Conservation (phyloP, 23 tunicate species). For the Corella eumyota region DNA sequence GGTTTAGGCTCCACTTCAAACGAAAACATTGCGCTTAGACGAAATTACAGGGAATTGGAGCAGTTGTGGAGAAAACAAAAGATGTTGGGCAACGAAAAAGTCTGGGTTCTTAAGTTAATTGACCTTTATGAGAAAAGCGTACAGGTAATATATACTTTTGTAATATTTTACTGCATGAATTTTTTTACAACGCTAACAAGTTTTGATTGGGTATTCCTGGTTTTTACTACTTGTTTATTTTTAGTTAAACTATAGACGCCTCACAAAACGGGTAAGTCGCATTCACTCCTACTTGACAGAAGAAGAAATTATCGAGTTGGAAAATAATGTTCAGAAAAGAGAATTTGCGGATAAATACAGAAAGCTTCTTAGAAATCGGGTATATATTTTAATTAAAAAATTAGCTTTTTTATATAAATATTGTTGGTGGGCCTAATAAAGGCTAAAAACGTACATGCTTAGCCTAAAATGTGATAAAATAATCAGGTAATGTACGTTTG, state of each 20-base stretch:
- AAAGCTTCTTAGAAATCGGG: constrained; percentile 34
- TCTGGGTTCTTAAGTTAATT: constrained; percentile 57
- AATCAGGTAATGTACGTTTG: no score
- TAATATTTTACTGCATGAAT: no score
- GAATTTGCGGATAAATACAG: constrained; percentile 90
- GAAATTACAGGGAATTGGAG: constrained; percentile 70
- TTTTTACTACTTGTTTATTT: no score
- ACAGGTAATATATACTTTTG: constrained; percentile 21
- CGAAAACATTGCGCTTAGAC: constrained; percentile 68
- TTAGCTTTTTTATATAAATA: no score
- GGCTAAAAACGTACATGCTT: no score
- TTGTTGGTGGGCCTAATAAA: no score
- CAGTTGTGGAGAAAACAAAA: constrained; percentile 61
- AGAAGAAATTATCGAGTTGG: constrained; percentile 78
- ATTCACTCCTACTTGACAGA: constrained; percentile 68
- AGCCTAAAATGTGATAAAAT: no score
- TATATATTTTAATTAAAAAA: neutral
- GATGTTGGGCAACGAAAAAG: constrained; percentile 55
- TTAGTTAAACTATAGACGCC: constrained; percentile 59
- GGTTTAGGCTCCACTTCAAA: constrained; percentile 83
- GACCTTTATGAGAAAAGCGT: constrained; percentile 67
- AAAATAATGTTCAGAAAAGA: constrained; percentile 52
- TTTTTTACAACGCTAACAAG: no score
- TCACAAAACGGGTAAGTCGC: constrained; percentile 68
- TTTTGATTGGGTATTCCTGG: no score